A percentile compares a stretch with the other conserved stretches of the same genome.
These are phyloP conservation scores for Keiferia lycopersicella DNA, from an alignment of 2,888 invertebrate genomes.

Conservation along the genomic window DNA sequence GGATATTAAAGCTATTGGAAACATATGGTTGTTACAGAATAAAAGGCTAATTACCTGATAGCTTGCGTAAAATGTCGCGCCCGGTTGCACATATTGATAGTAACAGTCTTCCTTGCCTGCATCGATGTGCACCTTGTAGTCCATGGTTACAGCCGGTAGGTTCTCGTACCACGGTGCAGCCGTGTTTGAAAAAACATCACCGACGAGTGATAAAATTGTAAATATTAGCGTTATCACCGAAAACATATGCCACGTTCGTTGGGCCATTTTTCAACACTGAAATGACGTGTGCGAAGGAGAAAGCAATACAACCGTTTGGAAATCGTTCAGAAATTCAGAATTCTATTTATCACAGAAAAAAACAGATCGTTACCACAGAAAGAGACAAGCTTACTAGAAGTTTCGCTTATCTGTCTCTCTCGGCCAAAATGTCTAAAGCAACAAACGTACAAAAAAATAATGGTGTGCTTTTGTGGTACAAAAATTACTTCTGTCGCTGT, in stretches of 20 bases:
- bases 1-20: not conserved
- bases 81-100: constrained; percentile 95
- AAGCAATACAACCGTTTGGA: too few relatives aligned
- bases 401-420: not conserved
- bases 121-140: constrained; percentile 96
- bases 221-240: constrained; percentile 69
- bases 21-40: constrained; percentile 25
- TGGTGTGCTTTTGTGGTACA: not conserved
- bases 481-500: not conserved
- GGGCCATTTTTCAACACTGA: constrained; percentile 62
- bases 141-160: constrained; percentile 95
- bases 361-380: not conserved
- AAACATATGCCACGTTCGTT: constrained; percentile 79
- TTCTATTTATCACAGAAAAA: too few relatives aligned
- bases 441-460: not conserved
- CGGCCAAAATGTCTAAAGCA: not conserved
- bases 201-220: constrained; percentile 75
- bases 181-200: constrained; percentile 75
- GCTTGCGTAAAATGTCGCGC: constrained; percentile 95
- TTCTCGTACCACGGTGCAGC: constrained; percentile 91
- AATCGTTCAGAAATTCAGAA: not conserved
- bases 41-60: constrained; percentile 87
- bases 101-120: constrained; percentile 97
- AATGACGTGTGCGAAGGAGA: constrained; percentile 31
- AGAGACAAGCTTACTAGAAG: not conserved